These are phyloP conservation scores for Arrhopalites spinosus DNA, from an alignment of 2,888 invertebrate genomes.

Conservation along the genomic window DNA sequence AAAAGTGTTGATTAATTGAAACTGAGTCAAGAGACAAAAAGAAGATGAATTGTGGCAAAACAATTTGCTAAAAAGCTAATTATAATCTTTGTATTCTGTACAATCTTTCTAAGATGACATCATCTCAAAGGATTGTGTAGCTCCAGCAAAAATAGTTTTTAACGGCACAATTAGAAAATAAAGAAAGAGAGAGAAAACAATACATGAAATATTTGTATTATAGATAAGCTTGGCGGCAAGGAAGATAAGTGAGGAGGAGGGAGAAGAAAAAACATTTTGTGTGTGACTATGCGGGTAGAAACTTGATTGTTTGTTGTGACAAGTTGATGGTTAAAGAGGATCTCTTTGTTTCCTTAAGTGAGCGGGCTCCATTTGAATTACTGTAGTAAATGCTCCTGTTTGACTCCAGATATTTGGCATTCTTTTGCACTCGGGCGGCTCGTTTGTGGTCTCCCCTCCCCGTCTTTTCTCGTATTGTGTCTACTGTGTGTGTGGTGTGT, in stretches of 20 bases:
- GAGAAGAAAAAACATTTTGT: not conserved
- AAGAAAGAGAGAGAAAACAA: conserved; percentile 10
- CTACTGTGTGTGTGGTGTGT: too few relatives aligned
- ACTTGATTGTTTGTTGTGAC: conserved; percentile 39
- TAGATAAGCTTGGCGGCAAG: not conserved
- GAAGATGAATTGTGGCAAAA: not conserved
- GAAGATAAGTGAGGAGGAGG: not conserved
- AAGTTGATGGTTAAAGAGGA: conserved; percentile 33
- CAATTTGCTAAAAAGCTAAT: not conserved
- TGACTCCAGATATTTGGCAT: conserved; percentile 30
- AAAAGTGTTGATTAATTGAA: too few relatives aligned
- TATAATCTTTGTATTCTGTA: not conserved
- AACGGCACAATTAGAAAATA: not conserved
- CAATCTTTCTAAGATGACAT: too few relatives aligned
- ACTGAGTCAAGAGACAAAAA: too few relatives aligned
- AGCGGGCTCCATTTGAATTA: not conserved
- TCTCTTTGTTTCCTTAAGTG: conserved; percentile 40
- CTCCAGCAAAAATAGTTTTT: too few relatives aligned
- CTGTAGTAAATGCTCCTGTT: not conserved
- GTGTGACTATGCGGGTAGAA: conserved; percentile 10
- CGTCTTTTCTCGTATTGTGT: too few relatives aligned
- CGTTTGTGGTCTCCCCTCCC: conserved; percentile 8
- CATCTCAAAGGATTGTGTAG: too few relatives aligned
- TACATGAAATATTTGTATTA: conserved; percentile 11
- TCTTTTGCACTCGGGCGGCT: conserved; percentile 32